Evolutionary conservation across 1,140 invertebrate genomes (phyloP).

Genomic region (Planococcus citri): DNA sequence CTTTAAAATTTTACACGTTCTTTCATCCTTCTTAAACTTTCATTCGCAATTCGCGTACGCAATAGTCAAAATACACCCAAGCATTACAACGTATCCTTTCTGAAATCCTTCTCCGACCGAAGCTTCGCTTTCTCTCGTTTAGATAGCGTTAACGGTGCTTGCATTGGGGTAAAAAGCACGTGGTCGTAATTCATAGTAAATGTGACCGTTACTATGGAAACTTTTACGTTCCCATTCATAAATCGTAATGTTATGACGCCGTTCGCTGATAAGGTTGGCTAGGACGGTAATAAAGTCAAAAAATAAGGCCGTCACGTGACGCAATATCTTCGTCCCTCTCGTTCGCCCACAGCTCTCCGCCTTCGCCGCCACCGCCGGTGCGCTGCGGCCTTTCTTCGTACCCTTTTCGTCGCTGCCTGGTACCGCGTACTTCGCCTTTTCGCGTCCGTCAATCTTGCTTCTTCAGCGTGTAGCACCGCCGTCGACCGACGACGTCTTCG

Average conservation of each 20-base stretch:
- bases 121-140: too few relatives aligned
- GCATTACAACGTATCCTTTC: too few relatives aligned
- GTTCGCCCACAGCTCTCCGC: neutral
- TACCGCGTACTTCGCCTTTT: too few relatives aligned
- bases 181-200: constrained; percentile 20
- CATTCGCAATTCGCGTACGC: too few relatives aligned
- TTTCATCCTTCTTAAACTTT: too few relatives aligned
- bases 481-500: neutral
- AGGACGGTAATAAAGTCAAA: constrained; percentile 20
- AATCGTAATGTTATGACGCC: constrained; percentile 20
- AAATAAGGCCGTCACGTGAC: constrained; percentile 19
- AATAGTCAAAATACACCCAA: too few relatives aligned
- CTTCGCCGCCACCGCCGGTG: neutral
- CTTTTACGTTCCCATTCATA: constrained; percentile 19
- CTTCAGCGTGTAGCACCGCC: neutral
- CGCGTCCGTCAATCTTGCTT: constrained; percentile 4
- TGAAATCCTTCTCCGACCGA: too few relatives aligned
- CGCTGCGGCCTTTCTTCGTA: neutral
- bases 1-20: too few relatives aligned
- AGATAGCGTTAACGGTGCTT: neutral
- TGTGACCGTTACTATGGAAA: constrained; percentile 16
- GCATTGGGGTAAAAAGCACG: neutral
- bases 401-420: neutral
- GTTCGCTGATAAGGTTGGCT: constrained; percentile 19
- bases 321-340: neutral